phyloP scores from a whole-genome alignment of 1,140 invertebrate species.

The Drosophila bocqueti region DNA sequence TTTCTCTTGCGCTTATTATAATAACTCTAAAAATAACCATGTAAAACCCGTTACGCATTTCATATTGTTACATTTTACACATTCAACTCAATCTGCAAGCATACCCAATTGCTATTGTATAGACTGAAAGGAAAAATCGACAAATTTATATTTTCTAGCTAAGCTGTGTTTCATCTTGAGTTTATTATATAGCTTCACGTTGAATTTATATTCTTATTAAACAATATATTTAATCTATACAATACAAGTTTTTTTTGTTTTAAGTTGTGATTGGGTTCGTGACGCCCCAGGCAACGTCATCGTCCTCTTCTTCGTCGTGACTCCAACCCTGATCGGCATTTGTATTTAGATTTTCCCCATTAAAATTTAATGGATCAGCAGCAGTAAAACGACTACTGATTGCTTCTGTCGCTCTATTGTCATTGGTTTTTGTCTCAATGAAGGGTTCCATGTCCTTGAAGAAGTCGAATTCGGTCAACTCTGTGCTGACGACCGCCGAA shows the following conservation, averaged over 20 bases:
- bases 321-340: conserved; percentile 65
- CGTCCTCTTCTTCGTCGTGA: conserved; percentile 67
- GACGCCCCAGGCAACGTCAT: conserved; percentile 55
- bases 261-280: neutral
- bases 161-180: conserved; percentile 4
- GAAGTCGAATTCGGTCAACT: conserved; percentile 89
- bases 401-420: conserved; percentile 10
- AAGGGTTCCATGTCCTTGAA: conserved; percentile 94
- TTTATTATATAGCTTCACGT: conserved; percentile 33
- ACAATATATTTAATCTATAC: conserved; percentile 4
- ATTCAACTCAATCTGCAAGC: neutral
- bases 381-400: conserved; percentile 70
- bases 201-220: neutral
- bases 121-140: neutral
- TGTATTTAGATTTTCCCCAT: conserved; percentile 23
- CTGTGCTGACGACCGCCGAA: conserved; percentile 83
- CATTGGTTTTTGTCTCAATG: conserved; percentile 87
- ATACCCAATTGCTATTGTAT: neutral
- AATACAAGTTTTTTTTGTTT: neutral
- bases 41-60: no score
- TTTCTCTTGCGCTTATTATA: no score
- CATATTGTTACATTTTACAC: no score
- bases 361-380: neutral
- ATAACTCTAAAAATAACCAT: no score
- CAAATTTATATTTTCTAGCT: neutral